These are phyloP conservation scores for Glareola pratincola DNA, from an alignment of 2,113 vertebrate species.

Conservation along the genomic window DNA sequence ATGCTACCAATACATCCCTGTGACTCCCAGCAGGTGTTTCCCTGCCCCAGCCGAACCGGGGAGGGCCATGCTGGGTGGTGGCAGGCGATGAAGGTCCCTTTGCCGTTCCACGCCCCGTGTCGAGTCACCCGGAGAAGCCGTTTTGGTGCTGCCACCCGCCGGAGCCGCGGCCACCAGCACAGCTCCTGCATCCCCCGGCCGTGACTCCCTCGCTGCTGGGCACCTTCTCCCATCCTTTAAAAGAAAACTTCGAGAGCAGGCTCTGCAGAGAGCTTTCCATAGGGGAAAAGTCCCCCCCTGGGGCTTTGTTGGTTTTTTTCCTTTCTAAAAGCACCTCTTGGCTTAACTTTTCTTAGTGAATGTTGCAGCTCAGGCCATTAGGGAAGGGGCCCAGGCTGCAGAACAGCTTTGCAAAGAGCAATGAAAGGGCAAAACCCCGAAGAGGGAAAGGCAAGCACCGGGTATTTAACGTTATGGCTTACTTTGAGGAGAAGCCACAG, in stretches of 20 bases:
- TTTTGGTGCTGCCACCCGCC: not conserved
- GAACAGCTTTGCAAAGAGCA: not conserved
- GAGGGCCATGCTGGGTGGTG: not conserved
- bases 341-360: not conserved
- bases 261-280: not conserved
- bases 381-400: not conserved
- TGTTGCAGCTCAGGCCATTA: not conserved
- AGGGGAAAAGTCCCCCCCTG: too few relatives aligned
- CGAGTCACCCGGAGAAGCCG: not conserved
- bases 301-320: not conserved
- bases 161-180: not conserved
- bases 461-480: rapidly evolving
- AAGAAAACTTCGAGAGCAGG: not conserved
- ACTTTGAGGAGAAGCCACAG: not conserved
- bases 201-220: not conserved
- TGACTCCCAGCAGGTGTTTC: not conserved
- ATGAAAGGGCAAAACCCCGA: not conserved
- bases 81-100: not conserved
- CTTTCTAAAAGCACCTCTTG: not conserved
- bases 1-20: not conserved
- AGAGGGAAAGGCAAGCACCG: not conserved
- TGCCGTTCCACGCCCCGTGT: rapidly evolving
- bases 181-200: not conserved
- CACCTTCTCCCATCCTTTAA: rapidly evolving
- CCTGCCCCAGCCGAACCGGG: rapidly evolving